Percentiles rank a stretch among this genome's conserved stretches.
phyloP scores from a whole-genome alignment of 2,113 vertebrate species.

The Malurus elegans region DNA sequence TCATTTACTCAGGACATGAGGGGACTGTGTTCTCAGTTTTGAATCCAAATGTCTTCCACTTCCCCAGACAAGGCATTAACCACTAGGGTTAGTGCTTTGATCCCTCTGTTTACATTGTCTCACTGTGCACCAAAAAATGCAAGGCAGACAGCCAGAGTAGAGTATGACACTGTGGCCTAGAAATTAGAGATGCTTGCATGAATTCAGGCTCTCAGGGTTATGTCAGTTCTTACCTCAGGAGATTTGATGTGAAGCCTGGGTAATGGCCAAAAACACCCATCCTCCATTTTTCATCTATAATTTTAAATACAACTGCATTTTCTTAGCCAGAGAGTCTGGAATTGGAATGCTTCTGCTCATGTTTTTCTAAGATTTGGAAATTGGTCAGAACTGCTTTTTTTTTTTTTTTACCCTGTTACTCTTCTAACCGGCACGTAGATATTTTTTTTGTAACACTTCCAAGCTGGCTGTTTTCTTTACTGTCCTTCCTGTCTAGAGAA shows the following conservation, averaged over 20 bases:
- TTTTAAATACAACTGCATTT: not conserved
- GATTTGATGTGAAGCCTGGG: not conserved
- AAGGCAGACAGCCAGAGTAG: not conserved
- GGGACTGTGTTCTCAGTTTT: not conserved
- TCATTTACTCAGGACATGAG: not conserved
- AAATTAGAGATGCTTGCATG: not conserved
- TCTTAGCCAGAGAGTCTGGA: not conserved
- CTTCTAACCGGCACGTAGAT: not conserved
- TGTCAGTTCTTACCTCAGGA: not conserved
- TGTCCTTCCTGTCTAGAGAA: not conserved
- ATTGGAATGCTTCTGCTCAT: not conserved
- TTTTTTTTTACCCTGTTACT: not conserved
- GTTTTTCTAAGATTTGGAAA: not conserved
- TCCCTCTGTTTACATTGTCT: not conserved
- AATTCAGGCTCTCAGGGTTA: not conserved
- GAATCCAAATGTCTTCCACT: not conserved
- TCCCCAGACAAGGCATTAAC: not conserved
- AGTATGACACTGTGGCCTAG: not conserved
- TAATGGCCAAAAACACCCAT: not conserved
- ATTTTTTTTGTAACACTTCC: not conserved
- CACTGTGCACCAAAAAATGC: not conserved
- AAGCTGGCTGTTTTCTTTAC: not conserved
- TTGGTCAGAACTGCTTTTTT: rapidly evolving
- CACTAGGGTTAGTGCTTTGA: not conserved
- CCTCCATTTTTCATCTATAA: not conserved